A percentile compares a stretch with the other conserved stretches of the same genome.
phyloP scores from a whole-genome alignment of 2,888 invertebrate genomes.

The Leptinotarsa rubiginosa region DNA sequence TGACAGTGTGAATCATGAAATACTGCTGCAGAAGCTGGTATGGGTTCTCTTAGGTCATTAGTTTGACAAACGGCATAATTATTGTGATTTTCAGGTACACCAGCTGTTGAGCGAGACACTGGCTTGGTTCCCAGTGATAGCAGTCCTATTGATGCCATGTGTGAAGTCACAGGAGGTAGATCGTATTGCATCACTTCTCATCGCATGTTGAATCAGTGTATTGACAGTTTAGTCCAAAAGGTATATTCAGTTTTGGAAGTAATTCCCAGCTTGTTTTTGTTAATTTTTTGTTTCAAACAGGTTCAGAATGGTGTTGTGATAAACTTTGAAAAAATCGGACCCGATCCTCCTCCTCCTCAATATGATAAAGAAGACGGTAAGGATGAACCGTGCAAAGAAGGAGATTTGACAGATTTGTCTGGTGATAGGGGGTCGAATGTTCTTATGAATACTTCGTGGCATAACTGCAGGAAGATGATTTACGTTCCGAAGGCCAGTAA shows the following conservation, averaged over 20 bases:
- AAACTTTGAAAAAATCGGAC: conserved; percentile 95
- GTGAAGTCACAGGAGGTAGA: conserved; percentile 97
- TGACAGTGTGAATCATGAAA: too few relatives aligned
- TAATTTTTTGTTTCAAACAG: conserved; percentile 41
- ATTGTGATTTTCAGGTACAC: conserved; percentile 74
- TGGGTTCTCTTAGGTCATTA: too few relatives aligned
- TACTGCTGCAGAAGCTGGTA: too few relatives aligned
- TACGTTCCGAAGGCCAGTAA: conserved; percentile 93
- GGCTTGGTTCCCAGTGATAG: conserved; percentile 93
- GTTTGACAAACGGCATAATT: too few relatives aligned
- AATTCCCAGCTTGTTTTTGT: not conserved
- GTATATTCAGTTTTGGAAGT: conserved; percentile 60
- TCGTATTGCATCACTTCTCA: conserved; percentile 96
- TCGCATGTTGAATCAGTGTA: conserved; percentile 93
- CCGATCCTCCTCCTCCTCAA: conserved; percentile 78
- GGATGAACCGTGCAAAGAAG: conserved; percentile 64
- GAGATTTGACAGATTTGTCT: conserved; percentile 49
- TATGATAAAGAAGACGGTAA: conserved; percentile 70
- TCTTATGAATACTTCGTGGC: conserved; percentile 78
- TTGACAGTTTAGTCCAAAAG: conserved; percentile 96
- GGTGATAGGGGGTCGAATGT: conserved; percentile 49
- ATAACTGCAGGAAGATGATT: conserved; percentile 86
- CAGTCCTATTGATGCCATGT: conserved; percentile 97
- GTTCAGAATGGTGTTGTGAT: conserved; percentile 97
- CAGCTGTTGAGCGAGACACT: conserved; percentile 85